phyloP scores from a whole-genome alignment of 2,113 vertebrate species.

The Chamaetylas fuelleborni region DNA sequence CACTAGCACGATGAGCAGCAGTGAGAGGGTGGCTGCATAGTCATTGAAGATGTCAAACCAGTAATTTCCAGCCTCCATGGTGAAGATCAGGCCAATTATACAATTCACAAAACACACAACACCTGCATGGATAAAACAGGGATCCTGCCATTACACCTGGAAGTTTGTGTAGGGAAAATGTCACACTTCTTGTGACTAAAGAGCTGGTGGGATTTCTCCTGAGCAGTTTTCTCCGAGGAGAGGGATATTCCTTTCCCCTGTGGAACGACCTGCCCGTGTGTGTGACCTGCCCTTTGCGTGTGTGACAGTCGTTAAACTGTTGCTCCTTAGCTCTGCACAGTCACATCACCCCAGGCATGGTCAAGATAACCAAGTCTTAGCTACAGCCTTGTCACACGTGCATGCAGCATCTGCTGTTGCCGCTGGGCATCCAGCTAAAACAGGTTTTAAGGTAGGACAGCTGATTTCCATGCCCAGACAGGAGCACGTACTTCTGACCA shows the following conservation, averaged over 20 bases:
- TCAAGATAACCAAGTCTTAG: neutral
- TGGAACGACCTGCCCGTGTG: no score
- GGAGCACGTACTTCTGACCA: rapidly evolving
- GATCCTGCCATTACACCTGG: neutral
- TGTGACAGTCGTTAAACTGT: neutral
- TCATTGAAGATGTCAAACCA: conserved; percentile 97
- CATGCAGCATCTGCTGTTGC: no score
- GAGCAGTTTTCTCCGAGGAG: neutral
- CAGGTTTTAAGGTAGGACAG: neutral
- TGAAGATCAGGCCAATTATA: conserved; percentile 85
- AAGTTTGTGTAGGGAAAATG: neutral
- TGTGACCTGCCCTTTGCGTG: rapidly evolving
- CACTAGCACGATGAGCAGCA: conserved; percentile 89
- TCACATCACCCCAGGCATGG: neutral
- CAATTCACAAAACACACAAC: conserved; percentile 82
- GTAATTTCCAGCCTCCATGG: conserved; percentile 87
- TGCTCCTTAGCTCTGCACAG: neutral
- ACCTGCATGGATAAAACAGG: conserved; percentile 61
- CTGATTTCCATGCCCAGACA: rapidly evolving
- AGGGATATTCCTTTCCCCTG: neutral
- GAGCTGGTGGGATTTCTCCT: neutral
- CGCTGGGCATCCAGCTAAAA: neutral
- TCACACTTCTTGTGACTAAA: neutral
- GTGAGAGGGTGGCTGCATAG: conserved; percentile 84
- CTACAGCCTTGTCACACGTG: rapidly evolving